Percentiles rank a stretch among this genome's conserved stretches.
Evolutionary conservation across 2,888 invertebrate species (phyloP).

Genomic region (Nomada lathburiana): DNA sequence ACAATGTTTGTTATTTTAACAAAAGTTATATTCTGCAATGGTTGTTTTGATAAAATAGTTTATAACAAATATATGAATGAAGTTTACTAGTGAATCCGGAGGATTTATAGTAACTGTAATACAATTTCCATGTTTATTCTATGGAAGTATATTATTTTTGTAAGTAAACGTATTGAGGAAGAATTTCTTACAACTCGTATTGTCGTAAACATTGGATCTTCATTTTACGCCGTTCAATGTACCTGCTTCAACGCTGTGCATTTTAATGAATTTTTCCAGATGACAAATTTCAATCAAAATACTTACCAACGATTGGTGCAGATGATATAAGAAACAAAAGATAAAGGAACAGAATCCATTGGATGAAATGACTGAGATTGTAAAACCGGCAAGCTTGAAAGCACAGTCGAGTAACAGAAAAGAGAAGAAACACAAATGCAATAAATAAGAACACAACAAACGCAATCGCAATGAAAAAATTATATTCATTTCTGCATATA

Average conservation of each 20-base stretch:
- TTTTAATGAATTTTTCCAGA: not conserved
- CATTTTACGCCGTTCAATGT: not conserved
- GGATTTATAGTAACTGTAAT: not conserved
- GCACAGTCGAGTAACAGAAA: slow-evolving; percentile 5
- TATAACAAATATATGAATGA: not conserved
- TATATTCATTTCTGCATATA: not conserved
- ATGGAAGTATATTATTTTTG: too few species aligned
- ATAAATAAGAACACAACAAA: slow-evolving; percentile 9
- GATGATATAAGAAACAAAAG: slow-evolving; percentile 6
- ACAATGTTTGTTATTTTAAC: not conserved
- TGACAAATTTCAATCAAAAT: slow-evolving; percentile 15
- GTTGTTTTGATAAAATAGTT: not conserved
- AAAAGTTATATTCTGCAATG: not conserved
- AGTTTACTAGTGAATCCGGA: not conserved
- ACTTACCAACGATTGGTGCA: slow-evolving; percentile 31
- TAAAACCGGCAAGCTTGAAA: slow-evolving; percentile 17
- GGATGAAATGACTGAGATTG: not conserved
- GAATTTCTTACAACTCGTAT: not conserved
- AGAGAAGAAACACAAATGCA: slow-evolving; percentile 20
- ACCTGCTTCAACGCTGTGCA: not conserved
- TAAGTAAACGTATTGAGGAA: not conserved
- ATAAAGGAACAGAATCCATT: slow-evolving; percentile 6
- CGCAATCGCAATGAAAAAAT: not conserved
- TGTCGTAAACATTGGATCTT: not conserved
- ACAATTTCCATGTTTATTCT: too few species aligned